Base-by-base conservation (phyloP, 1,140 invertebrate species). In the Drosophila cardini region DNA sequence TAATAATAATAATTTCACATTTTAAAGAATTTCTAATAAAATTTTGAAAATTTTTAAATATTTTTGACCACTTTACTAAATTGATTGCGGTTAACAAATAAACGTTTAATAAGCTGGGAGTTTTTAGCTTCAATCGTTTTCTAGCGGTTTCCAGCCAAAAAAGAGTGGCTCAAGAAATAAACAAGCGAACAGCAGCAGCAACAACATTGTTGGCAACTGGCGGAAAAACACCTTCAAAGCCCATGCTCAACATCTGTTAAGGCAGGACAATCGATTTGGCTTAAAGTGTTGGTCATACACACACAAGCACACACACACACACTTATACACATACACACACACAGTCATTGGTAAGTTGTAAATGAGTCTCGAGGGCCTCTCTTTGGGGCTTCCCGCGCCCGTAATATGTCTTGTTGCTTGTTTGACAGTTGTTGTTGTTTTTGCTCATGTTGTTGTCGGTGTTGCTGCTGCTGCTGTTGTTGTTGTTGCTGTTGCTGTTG, bases 391-490 rank as follows among this genome's bases (percentile, higher is more conserved):
- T 45, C 79, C 79, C 69, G 76, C 83, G 72, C 76, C 84, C 83
- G 83, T 76, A 90, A 90, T 89, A 91, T 90, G 89, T 91, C 87
- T 91, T 84, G 78, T 90, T 90, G 83, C 84, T 90, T 90, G 87
- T 90, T 91, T 90, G 87, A 91, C 89, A 90, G 87, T 91, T 90
- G 87, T 85, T 90, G 80, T 73, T 90, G 84, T 16, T 75, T 69
- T 11, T 53, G 48, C 9, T 57, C 42, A 5, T 68, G 67, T 15
- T 76, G 38, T 15, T 43, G 61, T n/a, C 58, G 61, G 3, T 74
- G 72, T 8, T 53, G 52, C n/a, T 52, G 46, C 4, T 53, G 46
- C 4, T 30, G 67, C 7, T 67, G 64, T 11, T 61, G 42, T 38
- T 40, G 46, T 11, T 48, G 63, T 2, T 68, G 56, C 2, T 45